Conservation (phyloP, 1,140 invertebrate genomes). For the Cherax quadricarinatus region DNA sequence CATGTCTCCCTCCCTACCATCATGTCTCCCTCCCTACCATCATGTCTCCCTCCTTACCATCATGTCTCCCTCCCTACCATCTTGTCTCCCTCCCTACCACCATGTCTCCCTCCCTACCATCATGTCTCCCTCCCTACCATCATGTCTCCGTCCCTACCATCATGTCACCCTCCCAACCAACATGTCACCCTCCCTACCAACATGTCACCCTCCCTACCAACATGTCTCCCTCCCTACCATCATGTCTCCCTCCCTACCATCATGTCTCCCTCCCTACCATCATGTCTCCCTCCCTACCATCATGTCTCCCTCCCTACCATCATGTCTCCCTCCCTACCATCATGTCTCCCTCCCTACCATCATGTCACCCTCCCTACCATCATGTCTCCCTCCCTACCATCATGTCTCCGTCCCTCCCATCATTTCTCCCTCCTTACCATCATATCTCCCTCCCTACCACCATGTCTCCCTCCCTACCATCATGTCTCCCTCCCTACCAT, state of each 20-base stretch:
- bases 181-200: too few relatives aligned
- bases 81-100: slow-evolving; percentile 8
- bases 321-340: too few relatives aligned
- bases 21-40: slow-evolving; percentile 8
- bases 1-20: too few relatives aligned
- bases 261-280: too few relatives aligned
- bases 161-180: neutral
- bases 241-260: neutral
- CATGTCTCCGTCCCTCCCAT: neutral
- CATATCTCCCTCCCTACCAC: too few relatives aligned
- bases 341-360: neutral
- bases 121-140: neutral
- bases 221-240: slow-evolving; percentile 8
- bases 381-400: too few relatives aligned
- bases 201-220: too few relatives aligned
- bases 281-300: slow-evolving; percentile 8
- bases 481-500: neutral
- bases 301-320: neutral
- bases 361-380: neutral
- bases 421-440: slow-evolving; percentile 13
- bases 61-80: too few relatives aligned
- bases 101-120: too few relatives aligned
- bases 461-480: slow-evolving; percentile 8
- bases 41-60: slow-evolving; percentile 13
- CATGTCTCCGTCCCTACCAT: too few relatives aligned